A percentile compares a stretch with the other conserved stretches of the same genome.
phyloP scores from a whole-genome alignment of 2,888 invertebrate genomes.

The Tachina fera region DNA sequence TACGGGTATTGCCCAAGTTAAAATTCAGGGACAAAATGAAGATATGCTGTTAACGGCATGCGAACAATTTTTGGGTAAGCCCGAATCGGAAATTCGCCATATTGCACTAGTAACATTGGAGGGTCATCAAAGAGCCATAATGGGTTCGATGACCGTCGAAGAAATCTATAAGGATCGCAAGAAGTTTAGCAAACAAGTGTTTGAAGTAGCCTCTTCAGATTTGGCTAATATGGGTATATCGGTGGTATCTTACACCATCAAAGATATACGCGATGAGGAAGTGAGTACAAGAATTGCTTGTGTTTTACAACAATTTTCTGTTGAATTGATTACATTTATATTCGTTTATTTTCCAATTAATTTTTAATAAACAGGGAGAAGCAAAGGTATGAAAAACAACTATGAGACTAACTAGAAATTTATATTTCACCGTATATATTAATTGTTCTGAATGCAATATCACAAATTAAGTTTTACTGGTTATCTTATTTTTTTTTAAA shows the following conservation, averaged over 20 bases:
- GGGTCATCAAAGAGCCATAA: conserved; percentile 97
- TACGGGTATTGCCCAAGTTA: conserved; percentile 98
- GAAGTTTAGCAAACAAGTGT: conserved; percentile 97
- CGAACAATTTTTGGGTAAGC: conserved; percentile 96
- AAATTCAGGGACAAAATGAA: conserved; percentile 89
- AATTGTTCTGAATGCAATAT: conserved; percentile 16
- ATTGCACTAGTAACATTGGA: conserved; percentile 96
- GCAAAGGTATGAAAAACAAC: conserved; percentile 53
- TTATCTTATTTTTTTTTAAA: background rate
- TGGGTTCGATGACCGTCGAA: conserved; percentile 98
- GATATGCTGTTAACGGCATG: conserved; percentile 92
- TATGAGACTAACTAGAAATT: background rate
- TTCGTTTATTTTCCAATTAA: conserved; percentile 47
- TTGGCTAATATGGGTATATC: conserved; percentile 98
- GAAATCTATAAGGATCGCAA: conserved; percentile 98
- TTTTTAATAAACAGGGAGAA: conserved; percentile 59
- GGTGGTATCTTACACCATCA: conserved; percentile 96
- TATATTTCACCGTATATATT: conserved; percentile 21
- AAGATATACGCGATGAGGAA: conserved; percentile 97
- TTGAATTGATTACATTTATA: conserved; percentile 43
- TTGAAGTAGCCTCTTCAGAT: conserved; percentile 97
- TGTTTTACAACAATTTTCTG: conserved; percentile 23
- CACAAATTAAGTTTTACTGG: background rate
- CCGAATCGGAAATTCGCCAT: conserved; percentile 93
- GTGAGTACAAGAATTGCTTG: conserved; percentile 84